phyloP scores from a whole-genome alignment of 2,797 vertebrate genomes.

The Poeciliopsis turneri region DNA sequence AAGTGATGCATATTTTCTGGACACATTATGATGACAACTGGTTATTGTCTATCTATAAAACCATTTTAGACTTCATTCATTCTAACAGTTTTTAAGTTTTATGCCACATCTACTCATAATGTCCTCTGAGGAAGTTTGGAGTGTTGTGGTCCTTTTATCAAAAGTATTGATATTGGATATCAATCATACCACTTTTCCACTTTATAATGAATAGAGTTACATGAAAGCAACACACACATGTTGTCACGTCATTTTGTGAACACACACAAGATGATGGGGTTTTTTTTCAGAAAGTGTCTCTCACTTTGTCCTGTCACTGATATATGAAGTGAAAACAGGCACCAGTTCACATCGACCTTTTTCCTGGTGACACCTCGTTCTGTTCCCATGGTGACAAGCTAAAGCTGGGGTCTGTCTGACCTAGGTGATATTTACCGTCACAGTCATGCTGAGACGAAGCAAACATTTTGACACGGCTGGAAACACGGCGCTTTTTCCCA shows the following conservation, averaged over 20 bases:
- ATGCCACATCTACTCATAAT: neutral
- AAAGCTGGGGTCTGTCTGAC: slow-evolving; percentile 15
- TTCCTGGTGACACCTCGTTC: neutral
- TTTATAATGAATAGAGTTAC: neutral
- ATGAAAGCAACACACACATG: neutral
- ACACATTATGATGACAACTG: neutral
- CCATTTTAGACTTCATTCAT: neutral
- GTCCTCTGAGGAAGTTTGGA: neutral
- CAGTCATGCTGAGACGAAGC: neutral
- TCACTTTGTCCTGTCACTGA: neutral
- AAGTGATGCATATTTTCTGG: neutral
- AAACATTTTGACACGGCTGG: slow-evolving; percentile 3
- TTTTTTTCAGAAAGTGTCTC: neutral
- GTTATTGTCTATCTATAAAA: neutral
- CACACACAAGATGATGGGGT: neutral
- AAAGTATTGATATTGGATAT: neutral
- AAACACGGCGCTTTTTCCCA: neutral
- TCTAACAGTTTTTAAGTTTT: neutral
- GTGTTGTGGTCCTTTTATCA: neutral
- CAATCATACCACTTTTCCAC: neutral
- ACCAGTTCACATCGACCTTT: neutral
- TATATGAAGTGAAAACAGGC: slow-evolving; percentile 9
- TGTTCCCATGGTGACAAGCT: slow-evolving; percentile 18
- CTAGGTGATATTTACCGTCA: slow-evolving; percentile 2
- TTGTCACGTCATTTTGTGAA: neutral